Base-by-base conservation (phyloP, 2,888 invertebrate genomes). In the Lasius platythorax region DNA sequence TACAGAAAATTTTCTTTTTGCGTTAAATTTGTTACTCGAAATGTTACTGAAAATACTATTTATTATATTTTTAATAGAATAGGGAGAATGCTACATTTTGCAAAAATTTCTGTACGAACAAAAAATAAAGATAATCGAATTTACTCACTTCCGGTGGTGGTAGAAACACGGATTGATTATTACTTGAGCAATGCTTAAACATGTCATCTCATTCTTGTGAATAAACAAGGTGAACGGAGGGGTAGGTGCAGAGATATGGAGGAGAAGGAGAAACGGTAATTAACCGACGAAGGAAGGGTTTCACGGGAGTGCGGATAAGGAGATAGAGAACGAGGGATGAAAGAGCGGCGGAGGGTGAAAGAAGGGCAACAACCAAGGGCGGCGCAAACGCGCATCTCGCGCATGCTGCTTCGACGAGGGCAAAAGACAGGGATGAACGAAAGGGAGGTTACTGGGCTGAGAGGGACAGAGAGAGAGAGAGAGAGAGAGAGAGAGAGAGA, bases 321-420 rank as follows among this genome's bases (percentile, higher is more conserved):
- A 46, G 81, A 70, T 15, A 56, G 53, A 53, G 50, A 50, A 63
- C 8, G 78, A 67, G 63, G 64, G 46, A 40, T 53, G 63, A 83
- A 68, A 46, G 28, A n/a, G 18, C 15, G 23, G 9, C 46, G 23
- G 53, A 3, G 37, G 11, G 30, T 23, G 40, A 43, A 37, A 40
- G 9, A 56, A 56, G 67, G 28, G 28, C 4, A n/a, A 53, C n/a
- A 53, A n/a, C 5, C 18, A 40, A 56, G 53, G 18, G 40, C 2
- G 67, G 6, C 23, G 23, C 46, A 5, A 46, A 50, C 63, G 82
- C 81, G 83, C 84, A 76, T 87, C 87, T 85, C 82, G 90, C 90
- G 90, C 90, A 89, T 90, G 90, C 83, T 79, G 85, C 28, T 70
- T 75, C 33, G 76, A 23, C 37, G 56, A 50, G 30, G 63, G 37